Percentiles rank a stretch among this genome's conserved stretches.
Conservation (phyloP, 2,888 invertebrate genomes). For the Nineta flava region DNA sequence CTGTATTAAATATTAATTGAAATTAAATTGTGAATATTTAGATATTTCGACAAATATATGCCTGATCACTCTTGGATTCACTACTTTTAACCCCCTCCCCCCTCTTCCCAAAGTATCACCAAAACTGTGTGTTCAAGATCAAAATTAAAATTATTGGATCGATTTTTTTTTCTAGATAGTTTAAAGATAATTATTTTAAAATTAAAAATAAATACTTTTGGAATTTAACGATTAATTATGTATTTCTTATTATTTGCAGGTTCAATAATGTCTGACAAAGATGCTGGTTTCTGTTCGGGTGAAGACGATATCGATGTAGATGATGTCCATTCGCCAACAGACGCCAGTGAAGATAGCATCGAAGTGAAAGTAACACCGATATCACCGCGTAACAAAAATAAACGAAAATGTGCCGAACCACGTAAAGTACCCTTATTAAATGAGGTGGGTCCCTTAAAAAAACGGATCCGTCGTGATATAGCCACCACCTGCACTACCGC, state of each 20-base stretch:
- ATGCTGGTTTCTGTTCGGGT: slow-evolving; percentile 59
- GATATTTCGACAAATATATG: too few species aligned
- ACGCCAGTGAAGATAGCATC: slow-evolving; percentile 46
- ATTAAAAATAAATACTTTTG: too few species aligned
- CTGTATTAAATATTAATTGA: too few species aligned
- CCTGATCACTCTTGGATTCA: too few species aligned
- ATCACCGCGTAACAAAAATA: slow-evolving; percentile 37
- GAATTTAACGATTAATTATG: not conserved
- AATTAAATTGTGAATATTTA: too few species aligned
- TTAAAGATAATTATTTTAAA: too few species aligned
- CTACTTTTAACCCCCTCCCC: too few species aligned
- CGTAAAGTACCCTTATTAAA: slow-evolving; percentile 36
- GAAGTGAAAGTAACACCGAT: slow-evolving; percentile 45
- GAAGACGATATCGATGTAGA: slow-evolving; percentile 40
- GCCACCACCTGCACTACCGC: slow-evolving; percentile 19
- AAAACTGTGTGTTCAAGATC: too few species aligned
- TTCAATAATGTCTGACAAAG: slow-evolving; percentile 35
- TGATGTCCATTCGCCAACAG: slow-evolving; percentile 41
- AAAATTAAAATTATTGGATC: too few species aligned
- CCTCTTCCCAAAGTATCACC: too few species aligned
- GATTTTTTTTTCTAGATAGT: too few species aligned
- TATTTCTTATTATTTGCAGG: slow-evolving; percentile 33
- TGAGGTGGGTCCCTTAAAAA: slow-evolving; percentile 47
- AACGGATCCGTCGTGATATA: slow-evolving; percentile 43
- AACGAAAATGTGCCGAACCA: slow-evolving; percentile 51